Conservation (phyloP, 2,888 invertebrate genomes). For the Acrobasis suavella region DNA sequence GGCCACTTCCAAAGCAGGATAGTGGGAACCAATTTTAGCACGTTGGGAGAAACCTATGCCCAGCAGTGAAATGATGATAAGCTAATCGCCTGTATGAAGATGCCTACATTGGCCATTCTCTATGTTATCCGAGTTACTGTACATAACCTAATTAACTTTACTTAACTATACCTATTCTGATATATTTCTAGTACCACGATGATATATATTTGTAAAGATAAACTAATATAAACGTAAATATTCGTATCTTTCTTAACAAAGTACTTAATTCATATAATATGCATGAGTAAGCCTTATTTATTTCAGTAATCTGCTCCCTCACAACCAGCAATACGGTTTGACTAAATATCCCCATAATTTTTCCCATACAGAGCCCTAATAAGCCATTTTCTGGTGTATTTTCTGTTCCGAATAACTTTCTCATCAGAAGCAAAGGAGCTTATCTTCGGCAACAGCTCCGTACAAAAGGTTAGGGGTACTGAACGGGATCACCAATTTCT, state of each 20-base stretch:
- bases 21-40: too few relatives aligned
- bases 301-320: not conserved
- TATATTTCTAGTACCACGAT: too few relatives aligned
- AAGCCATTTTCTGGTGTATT: slow-evolving; percentile 47
- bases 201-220: too few relatives aligned
- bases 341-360: slow-evolving; percentile 20
- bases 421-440: slow-evolving; percentile 63
- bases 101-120: too few relatives aligned
- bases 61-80: too few relatives aligned
- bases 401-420: slow-evolving; percentile 58
- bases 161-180: too few relatives aligned
- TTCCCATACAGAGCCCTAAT: slow-evolving; percentile 36
- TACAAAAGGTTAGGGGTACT: slow-evolving; percentile 48
- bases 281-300: slow-evolving; percentile 3
- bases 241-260: not conserved
- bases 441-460: slow-evolving; percentile 63
- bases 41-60: too few relatives aligned
- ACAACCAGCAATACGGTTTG: not conserved
- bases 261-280: not conserved
- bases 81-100: too few relatives aligned
- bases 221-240: too few relatives aligned
- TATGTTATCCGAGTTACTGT: too few relatives aligned
- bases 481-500: slow-evolving; percentile 74
- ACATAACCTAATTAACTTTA: too few relatives aligned
- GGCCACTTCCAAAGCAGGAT: too few relatives aligned